These are phyloP conservation scores for Linnaemya tessellans DNA, from an alignment of 2,888 invertebrate species.

Conservation along the genomic window DNA sequence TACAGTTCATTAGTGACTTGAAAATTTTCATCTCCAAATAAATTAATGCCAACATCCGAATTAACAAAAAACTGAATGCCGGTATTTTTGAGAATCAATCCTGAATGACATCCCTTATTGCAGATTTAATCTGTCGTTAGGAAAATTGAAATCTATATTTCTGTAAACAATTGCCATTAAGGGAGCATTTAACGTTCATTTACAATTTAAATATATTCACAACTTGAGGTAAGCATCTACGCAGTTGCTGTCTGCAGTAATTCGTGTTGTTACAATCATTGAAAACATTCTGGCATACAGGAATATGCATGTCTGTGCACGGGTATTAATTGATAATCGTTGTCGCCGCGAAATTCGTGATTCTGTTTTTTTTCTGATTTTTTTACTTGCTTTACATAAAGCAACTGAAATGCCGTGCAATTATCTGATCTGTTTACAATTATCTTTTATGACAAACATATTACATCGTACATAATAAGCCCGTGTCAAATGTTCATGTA, in stretches of 20 bases:
- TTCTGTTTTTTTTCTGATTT: slow-evolving; percentile 48
- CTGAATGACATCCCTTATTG: too few relatives aligned
- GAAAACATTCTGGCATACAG: background rate
- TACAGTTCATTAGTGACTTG: too few relatives aligned
- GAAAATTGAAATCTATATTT: slow-evolving; percentile 59
- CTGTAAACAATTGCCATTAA: slow-evolving; percentile 56
- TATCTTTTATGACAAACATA: slow-evolving; percentile 54
- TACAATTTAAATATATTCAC: slow-evolving; percentile 34
- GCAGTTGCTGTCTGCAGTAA: slow-evolving; percentile 24
- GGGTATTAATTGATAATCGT: slow-evolving; percentile 1
- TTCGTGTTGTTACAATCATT: slow-evolving; percentile 25
- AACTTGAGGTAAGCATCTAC: slow-evolving; percentile 3
- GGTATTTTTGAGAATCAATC: too few relatives aligned
- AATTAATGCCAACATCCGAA: too few relatives aligned
- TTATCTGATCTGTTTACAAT: slow-evolving; percentile 54
- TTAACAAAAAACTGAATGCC: too few relatives aligned
- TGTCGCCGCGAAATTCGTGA: slow-evolving; percentile 60
- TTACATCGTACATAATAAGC: slow-evolving; percentile 16
- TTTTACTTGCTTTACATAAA: slow-evolving; percentile 7
- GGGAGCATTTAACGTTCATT: background rate
- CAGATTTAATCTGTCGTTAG: slow-evolving; percentile 65
- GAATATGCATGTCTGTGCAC: background rate
- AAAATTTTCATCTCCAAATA: too few relatives aligned
- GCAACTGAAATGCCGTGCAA: slow-evolving; percentile 25
- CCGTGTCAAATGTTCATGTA: slow-evolving; percentile 33